Base-by-base conservation (phyloP, 35 echinoderm and acorn worm species). In the Stichopus chloronotus region DNA sequence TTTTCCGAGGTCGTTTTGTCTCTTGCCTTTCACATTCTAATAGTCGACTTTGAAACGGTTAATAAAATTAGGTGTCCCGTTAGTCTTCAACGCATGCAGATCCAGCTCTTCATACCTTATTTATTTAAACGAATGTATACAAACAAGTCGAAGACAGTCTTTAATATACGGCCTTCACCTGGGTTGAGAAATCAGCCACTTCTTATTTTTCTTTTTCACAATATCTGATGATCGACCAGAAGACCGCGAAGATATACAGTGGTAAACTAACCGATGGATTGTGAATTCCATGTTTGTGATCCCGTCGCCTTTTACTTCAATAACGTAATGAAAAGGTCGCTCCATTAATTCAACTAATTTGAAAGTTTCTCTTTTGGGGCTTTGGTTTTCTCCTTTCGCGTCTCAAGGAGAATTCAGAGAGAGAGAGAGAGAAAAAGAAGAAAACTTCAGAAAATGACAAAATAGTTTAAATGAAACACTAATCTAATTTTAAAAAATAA, bases 401-500 rank as follows among this genome's bases (percentile, higher is more conserved):
- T 74, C 69, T 74, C 69, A 74, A 74, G 69, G 69, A 19, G 69
- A 74, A 7, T 74, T 21, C 69, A 16, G 14, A 74, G 19, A 74
- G n/a, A 43, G n/a, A n/a, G n/a, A n/a, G n/a, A n/a, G n/a, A 43
- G 3, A 43, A 43, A 43, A 43, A 3, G 3, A 43, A 3, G 30
- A 43, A 43, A 43, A 43, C 30, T 43, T 43, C 69, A 20, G 13
- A 74, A 74, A 74, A 74, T 74, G 69, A 61, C 19, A 14, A 74
- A 74, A 74, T 74, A 74, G 19, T n/a, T 74, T 74, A 74, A 74
- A 74, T 74, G 69, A 74, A 74, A n/a, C 69, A 20, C 69, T 74
- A 74, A 74, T 74, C 19, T 74, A 74, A 74, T 74, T 74, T 74
- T 20, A 20, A 20, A 74, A 74, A 74, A 74, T 74, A 74, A 74